Evolutionary conservation across 2,113 vertebrate species (phyloP).

Genomic region (Hyperopisus bebe): DNA sequence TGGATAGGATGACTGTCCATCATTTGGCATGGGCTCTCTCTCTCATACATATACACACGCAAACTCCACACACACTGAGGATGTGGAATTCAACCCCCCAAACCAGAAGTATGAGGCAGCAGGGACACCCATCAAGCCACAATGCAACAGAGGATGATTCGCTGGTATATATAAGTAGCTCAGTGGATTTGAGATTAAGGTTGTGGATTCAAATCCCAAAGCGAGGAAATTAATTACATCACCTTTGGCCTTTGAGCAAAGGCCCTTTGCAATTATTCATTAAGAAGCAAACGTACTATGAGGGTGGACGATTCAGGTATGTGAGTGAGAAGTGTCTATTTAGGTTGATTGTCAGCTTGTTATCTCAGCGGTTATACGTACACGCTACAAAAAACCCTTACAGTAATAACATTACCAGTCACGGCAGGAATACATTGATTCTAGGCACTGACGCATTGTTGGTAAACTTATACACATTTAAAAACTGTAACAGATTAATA

Average conservation of each 20-base stretch:
- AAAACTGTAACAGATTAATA: background rate
- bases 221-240: background rate
- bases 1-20: background rate
- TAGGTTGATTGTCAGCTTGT: background rate
- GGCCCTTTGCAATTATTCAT: background rate
- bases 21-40: background rate
- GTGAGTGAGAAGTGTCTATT: background rate
- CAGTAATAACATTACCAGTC: background rate
- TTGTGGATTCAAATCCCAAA: background rate
- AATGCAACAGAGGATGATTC: no score
- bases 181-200: background rate
- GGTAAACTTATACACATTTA: background rate
- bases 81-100: background rate
- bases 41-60: background rate
- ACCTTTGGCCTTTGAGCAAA: background rate
- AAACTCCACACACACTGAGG: background rate
- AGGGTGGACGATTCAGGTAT: background rate
- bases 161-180: background rate
- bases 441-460: background rate
- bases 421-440: background rate
- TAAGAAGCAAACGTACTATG: background rate
- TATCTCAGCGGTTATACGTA: background rate
- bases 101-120: background rate
- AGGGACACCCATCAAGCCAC: background rate
- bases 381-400: background rate